phyloP scores from a whole-genome alignment of 1,140 invertebrate species.

The Rhyacophila brunnea region DNA sequence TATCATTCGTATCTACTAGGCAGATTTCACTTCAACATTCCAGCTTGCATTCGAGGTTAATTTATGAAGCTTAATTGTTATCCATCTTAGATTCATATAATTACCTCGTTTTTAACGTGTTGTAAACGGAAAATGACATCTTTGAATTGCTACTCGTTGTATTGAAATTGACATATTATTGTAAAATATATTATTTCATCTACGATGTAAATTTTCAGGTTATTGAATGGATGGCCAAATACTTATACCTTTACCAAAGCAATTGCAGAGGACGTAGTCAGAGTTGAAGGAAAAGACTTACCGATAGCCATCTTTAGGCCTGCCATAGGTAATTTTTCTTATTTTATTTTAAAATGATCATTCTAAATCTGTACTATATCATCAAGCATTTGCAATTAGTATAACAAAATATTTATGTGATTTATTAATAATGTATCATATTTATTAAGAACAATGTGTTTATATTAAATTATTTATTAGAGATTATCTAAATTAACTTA shows the following conservation, averaged over 20 bases:
- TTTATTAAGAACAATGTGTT: too few relatives aligned
- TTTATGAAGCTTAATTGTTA: neutral
- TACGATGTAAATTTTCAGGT: conserved; percentile 43
- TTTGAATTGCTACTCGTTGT: neutral
- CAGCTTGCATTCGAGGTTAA: neutral
- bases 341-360: neutral
- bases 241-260: conserved; percentile 74
- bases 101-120: neutral
- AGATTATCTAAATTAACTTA: too few relatives aligned
- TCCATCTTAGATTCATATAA: neutral
- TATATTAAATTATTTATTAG: too few relatives aligned
- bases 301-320: conserved; percentile 78
- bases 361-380: too few relatives aligned
- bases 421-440: too few relatives aligned
- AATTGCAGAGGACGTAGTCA: conserved; percentile 63
- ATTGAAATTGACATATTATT: too few relatives aligned
- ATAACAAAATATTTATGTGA: too few relatives aligned
- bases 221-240: conserved; percentile 68
- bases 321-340: conserved; percentile 62
- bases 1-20: too few relatives aligned
- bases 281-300: conserved; percentile 53
- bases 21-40: neutral
- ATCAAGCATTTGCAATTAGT: too few relatives aligned
- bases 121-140: neutral
- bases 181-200: neutral